Percentiles rank a stretch among this genome's conserved stretches.
These are phyloP conservation scores for Salmo trutta DNA, from an alignment of 2,797 vertebrate genomes.

Conservation along the genomic window DNA sequence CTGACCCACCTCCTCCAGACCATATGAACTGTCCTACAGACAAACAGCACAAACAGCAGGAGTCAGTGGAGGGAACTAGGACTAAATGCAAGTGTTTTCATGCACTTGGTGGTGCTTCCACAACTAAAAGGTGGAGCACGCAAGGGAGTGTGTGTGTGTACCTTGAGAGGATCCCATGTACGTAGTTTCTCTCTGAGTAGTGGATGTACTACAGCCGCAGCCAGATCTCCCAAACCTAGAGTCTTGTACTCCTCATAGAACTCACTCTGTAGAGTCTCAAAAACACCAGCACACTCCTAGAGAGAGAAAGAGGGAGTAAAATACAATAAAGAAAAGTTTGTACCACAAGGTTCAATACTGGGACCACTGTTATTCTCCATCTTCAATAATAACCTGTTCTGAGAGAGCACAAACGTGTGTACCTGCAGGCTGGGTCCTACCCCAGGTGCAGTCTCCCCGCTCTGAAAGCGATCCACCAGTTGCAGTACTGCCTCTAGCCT, in stretches of 20 bases:
- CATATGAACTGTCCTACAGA: conserved; percentile 85
- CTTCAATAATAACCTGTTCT: not conserved
- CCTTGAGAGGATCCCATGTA: conserved; percentile 93
- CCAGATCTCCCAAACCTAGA: conserved; percentile 87
- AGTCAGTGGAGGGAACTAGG: not conserved
- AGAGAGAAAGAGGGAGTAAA: conserved; percentile 12
- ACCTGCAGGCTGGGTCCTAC: conserved; percentile 83
- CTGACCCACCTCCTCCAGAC: conserved; percentile 88
- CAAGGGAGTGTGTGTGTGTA: conserved; percentile 42
- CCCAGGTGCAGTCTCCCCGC: conserved; percentile 74
- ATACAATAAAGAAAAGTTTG: not conserved
- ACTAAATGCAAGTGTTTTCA: not conserved
- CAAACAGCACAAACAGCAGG: not conserved
- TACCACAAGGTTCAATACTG: not conserved
- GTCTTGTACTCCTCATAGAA: conserved; percentile 94
- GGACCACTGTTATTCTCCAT: not conserved
- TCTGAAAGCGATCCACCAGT: conserved; percentile 89
- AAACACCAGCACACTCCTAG: conserved; percentile 85
- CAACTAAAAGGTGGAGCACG: not conserved
- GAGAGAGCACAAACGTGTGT: not conserved
- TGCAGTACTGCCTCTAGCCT: conserved; percentile 88
- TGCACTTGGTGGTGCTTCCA: not conserved
- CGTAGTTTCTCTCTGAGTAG: conserved; percentile 90
- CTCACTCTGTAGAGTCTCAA: conserved; percentile 91
- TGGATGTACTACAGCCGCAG: conserved; percentile 90